Percentiles rank a stretch among this genome's conserved stretches.
Conservation (phyloP, 2,113 vertebrate species). For the Capreolus pygargus region DNA sequence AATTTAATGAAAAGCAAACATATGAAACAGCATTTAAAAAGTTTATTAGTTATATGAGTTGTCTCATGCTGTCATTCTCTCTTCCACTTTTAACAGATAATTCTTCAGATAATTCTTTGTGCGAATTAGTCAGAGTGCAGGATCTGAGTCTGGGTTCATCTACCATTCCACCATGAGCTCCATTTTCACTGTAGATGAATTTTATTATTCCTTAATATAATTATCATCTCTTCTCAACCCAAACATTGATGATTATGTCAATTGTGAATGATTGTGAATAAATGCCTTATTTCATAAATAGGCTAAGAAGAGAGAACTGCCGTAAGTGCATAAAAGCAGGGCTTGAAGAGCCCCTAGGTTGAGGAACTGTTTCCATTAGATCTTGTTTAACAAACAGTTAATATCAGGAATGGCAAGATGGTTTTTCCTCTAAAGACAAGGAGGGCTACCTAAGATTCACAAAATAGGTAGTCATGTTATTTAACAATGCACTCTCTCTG, state of each 20-base stretch:
- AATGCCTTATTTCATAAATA: neutral
- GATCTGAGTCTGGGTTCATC: constrained; percentile 47
- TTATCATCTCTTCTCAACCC: constrained; percentile 15
- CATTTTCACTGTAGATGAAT: constrained; percentile 16
- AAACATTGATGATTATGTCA: constrained; percentile 50
- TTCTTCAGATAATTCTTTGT: constrained; percentile 47
- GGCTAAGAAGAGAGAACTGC: constrained; percentile 5
- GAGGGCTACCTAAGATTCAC: constrained; percentile 3
- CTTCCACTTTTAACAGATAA: constrained; percentile 63
- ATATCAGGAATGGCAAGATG: neutral
- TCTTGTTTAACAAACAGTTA: neutral
- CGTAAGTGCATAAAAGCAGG: neutral
- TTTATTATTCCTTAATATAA: constrained; percentile 51
- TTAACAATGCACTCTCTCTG: neutral
- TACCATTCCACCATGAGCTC: constrained; percentile 5
- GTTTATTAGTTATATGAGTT: constrained; percentile 78
- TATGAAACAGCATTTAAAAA: constrained; percentile 77
- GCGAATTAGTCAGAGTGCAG: neutral
- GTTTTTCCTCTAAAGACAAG: constrained; percentile 8
- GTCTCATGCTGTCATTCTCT: constrained; percentile 50
- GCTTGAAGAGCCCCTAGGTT: neutral
- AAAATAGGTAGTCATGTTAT: neutral
- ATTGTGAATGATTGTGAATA: constrained; percentile 26
- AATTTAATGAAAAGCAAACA: constrained; percentile 86
- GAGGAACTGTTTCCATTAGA: neutral